Conservation (phyloP, 1,140 invertebrate genomes). For the Drusus annulatus region DNA sequence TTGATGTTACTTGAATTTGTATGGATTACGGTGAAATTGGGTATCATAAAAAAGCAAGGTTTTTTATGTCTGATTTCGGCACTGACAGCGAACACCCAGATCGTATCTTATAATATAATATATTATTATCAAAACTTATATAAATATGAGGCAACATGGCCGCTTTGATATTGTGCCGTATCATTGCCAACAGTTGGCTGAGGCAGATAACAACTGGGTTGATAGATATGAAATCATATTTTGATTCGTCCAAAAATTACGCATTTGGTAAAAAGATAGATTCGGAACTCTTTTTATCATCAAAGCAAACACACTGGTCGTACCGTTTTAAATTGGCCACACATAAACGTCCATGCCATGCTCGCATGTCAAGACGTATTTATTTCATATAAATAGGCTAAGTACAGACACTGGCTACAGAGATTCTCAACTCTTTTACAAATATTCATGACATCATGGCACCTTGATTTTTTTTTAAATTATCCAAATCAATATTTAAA, state of each 20-base stretch:
- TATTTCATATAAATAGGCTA: no score
- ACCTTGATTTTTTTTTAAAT: no score
- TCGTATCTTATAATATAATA: constrained; percentile 6
- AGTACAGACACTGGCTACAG: no score
- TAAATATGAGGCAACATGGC: constrained; percentile 25
- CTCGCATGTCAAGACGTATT: no score
- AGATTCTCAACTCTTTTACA: no score
- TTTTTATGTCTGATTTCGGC: no score
- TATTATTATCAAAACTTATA: constrained; percentile 8
- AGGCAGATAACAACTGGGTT: constrained; percentile 10
- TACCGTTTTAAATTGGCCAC: neutral
- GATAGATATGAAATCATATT: constrained; percentile 39
- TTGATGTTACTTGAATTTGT: no score
- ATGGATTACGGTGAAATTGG: no score
- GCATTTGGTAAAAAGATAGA: constrained; percentile 10
- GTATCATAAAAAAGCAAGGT: no score
- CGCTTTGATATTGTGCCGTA: constrained; percentile 37
- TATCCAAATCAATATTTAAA: no score
- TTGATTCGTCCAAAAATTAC: constrained; percentile 35
- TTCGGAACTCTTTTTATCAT: constrained; percentile 31
- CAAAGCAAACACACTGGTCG: constrained; percentile 9
- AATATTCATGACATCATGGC: no score
- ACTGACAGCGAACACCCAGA: no score
- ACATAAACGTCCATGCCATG: neutral
- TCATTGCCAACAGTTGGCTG: constrained; percentile 23